Conservation (phyloP, 2,888 invertebrate species). For the Colletes collaris region DNA sequence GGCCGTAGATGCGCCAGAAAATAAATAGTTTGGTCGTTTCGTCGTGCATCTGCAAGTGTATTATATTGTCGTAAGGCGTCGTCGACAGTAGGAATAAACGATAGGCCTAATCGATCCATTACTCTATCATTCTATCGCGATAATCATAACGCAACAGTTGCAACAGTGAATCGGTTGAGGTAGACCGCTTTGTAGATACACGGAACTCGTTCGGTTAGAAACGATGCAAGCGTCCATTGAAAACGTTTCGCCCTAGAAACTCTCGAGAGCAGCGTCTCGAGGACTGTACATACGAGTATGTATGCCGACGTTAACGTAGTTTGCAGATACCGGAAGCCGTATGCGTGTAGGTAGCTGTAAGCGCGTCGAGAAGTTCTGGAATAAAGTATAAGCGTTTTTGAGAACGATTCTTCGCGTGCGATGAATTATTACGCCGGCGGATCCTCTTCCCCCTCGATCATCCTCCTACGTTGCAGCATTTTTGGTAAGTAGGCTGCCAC, state of each 20-base stretch:
- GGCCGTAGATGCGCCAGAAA: too few relatives aligned
- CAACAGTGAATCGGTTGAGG: conserved; percentile 41
- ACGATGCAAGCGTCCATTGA: conserved; percentile 52
- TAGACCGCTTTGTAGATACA: conserved; percentile 67
- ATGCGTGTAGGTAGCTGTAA: conserved; percentile 51
- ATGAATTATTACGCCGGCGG: too few relatives aligned
- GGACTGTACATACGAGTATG: conserved; percentile 60
- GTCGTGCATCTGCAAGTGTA: conserved; percentile 53
- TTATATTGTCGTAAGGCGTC: conserved; percentile 44
- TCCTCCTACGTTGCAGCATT: too few relatives aligned
- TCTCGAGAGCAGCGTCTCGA: conserved; percentile 43
- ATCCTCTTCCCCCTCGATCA: too few relatives aligned
- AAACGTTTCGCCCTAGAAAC: conserved; percentile 39
- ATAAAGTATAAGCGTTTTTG: conserved; percentile 49
- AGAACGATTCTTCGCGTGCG: not conserved
- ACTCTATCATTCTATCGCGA: conserved; percentile 45
- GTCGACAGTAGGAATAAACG: conserved; percentile 33
- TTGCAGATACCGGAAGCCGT: conserved; percentile 46
- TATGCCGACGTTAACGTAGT: conserved; percentile 53
- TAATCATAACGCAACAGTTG: conserved; percentile 50
- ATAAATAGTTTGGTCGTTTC: not conserved
- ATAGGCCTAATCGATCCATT: conserved; percentile 42
- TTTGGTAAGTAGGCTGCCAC: too few relatives aligned
- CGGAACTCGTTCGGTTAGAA: conserved; percentile 47
- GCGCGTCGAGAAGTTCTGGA: conserved; percentile 44